A percentile compares a stretch with the other conserved stretches of the same genome.
Evolutionary conservation across 2,888 invertebrate species (phyloP).

Genomic region (Psylliodes chrysocephalus): DNA sequence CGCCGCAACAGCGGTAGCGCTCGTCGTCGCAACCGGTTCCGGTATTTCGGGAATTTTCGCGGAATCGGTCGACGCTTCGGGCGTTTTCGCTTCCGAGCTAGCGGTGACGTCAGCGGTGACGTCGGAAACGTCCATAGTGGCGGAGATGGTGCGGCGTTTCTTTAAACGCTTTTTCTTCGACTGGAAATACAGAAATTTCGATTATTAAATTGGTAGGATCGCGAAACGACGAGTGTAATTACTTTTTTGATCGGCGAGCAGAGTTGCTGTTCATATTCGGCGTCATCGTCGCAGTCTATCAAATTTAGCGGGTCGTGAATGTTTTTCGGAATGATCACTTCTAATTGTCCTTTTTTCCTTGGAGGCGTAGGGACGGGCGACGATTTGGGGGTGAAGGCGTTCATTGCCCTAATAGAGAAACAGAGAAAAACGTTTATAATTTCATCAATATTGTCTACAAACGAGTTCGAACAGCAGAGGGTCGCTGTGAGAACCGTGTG

Average conservation of each 20-base stretch:
- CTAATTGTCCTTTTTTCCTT: constrained; percentile 81
- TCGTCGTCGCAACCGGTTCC: not conserved
- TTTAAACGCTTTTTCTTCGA: constrained; percentile 73
- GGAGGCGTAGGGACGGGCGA: constrained; percentile 90
- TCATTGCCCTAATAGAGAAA: constrained; percentile 79
- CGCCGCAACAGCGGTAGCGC: not conserved
- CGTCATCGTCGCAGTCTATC: constrained; percentile 81
- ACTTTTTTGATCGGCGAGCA: constrained; percentile 74
- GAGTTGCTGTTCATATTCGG: constrained; percentile 83
- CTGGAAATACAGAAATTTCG: constrained; percentile 44
- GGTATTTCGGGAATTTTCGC: constrained; percentile 62
- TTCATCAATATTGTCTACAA: no score
- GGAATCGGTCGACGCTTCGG: constrained; percentile 60
- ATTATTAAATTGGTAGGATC: not conserved
- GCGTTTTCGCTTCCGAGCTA: constrained; percentile 65
- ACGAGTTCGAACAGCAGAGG: no score
- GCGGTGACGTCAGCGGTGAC: constrained; percentile 64
- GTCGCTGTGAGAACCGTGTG: no score
- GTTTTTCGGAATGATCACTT: constrained; percentile 91
- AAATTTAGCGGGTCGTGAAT: constrained; percentile 92
- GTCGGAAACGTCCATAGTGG: constrained; percentile 48
- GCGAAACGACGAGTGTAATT: not conserved
- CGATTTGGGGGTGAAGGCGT: constrained; percentile 91
- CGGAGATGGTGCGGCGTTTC: constrained; percentile 69
- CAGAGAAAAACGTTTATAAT: no score